These are phyloP conservation scores for Poecile montanus DNA, from an alignment of 2,797 vertebrate species.

Conservation along the genomic window DNA sequence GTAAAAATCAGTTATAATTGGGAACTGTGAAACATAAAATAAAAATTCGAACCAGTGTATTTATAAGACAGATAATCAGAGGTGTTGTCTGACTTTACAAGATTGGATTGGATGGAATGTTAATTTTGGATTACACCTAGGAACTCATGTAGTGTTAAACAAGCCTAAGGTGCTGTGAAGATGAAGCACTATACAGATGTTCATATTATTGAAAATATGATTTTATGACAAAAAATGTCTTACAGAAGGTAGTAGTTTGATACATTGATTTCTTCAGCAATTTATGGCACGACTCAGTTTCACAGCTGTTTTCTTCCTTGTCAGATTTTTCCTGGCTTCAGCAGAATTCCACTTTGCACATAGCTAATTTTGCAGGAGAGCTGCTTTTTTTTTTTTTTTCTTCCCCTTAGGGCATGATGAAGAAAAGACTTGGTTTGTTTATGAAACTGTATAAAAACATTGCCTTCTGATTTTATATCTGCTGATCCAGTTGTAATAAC, in stretches of 20 bases:
- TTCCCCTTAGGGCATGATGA: background rate
- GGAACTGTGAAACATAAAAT: background rate
- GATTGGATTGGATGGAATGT: background rate
- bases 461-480: rapidly evolving
- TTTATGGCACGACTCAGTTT: background rate
- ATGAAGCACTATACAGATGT: background rate
- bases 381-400: background rate
- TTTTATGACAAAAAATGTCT: background rate
- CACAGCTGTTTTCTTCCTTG: background rate
- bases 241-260: background rate
- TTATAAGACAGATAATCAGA: background rate
- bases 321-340: background rate
- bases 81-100: background rate
- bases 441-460: background rate
- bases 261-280: background rate
- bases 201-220: background rate
- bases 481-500: background rate
- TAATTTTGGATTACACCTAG: background rate
- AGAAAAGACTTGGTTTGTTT: background rate
- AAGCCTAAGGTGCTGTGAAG: background rate
- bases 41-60: background rate
- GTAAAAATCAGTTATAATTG: background rate
- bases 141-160: background rate
- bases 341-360: background rate
- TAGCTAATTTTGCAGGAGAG: background rate